phyloP scores from a whole-genome alignment of 2,113 vertebrate species.

The Eretmochelys imbricata region DNA sequence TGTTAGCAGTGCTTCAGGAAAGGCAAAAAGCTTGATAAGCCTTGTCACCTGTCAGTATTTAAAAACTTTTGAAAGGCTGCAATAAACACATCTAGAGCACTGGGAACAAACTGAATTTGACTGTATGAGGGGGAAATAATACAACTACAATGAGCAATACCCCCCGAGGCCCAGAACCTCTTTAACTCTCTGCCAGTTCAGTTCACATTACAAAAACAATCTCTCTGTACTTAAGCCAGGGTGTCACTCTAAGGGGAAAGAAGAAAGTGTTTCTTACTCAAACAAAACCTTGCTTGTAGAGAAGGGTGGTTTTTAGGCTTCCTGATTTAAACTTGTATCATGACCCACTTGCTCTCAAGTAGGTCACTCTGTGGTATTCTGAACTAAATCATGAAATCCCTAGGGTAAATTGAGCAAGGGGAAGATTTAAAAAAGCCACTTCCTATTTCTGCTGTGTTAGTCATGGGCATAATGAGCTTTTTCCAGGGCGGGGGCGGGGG shows the following conservation, averaged over 20 bases:
- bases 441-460: conserved; percentile 39
- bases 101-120: neutral
- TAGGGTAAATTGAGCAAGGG: conserved; percentile 35
- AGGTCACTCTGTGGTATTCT: conserved; percentile 75
- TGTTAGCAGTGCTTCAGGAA: neutral
- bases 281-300: conserved; percentile 7
- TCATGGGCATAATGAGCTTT: conserved; percentile 20
- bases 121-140: neutral
- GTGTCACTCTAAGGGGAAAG: neutral
- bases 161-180: neutral
- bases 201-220: neutral
- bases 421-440: conserved; percentile 60
- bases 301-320: conserved; percentile 30
- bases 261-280: conserved; percentile 31
- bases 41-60: neutral
- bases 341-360: conserved; percentile 79
- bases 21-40: neutral
- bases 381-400: conserved; percentile 62
- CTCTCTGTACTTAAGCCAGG: neutral
- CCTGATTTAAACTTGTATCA: conserved; percentile 14
- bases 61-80: neutral
- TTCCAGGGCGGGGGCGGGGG: neutral
- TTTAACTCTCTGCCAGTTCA: neutral
- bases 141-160: neutral
- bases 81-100: neutral